phyloP scores from a whole-genome alignment of 2,888 invertebrate genomes.

The Machimus atricapillus region DNA sequence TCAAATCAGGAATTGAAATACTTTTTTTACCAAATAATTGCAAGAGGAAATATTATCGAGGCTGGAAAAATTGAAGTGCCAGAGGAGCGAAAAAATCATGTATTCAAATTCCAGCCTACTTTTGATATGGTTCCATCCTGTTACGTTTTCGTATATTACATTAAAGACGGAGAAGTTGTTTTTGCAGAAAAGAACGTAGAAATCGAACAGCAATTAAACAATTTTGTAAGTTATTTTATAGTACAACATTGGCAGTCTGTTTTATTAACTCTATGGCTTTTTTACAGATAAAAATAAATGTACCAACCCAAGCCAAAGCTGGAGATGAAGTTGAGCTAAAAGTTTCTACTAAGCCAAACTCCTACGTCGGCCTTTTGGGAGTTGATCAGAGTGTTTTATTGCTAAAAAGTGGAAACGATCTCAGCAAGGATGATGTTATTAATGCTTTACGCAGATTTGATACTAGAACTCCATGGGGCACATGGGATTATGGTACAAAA shows the following conservation, averaged over 20 bases:
- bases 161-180: conserved; percentile 76
- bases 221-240: conserved; percentile 67
- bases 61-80: conserved; percentile 57
- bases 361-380: conserved; percentile 85
- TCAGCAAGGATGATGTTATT: conserved; percentile 66
- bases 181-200: conserved; percentile 86
- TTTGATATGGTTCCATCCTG: conserved; percentile 81
- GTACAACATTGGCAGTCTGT: background rate
- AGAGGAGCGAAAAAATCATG: conserved; percentile 1
- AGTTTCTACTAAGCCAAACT: conserved; percentile 82
- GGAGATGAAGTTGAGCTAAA: conserved; percentile 79
- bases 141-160: conserved; percentile 79
- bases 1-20: conserved; percentile 77
- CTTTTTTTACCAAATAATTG: conserved; percentile 79
- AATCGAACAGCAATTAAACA: conserved; percentile 75
- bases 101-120: conserved; percentile 72
- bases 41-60: conserved; percentile 82
- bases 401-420: conserved; percentile 71
- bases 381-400: conserved; percentile 84
- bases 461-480: conserved; percentile 59
- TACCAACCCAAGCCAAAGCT: conserved; percentile 74
- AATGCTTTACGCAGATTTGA: conserved; percentile 71
- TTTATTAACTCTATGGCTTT: background rate
- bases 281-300: conserved; percentile 71
- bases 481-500: conserved; percentile 51